Conservation (phyloP, 2,888 invertebrate genomes). For the Rosalia funebris region DNA sequence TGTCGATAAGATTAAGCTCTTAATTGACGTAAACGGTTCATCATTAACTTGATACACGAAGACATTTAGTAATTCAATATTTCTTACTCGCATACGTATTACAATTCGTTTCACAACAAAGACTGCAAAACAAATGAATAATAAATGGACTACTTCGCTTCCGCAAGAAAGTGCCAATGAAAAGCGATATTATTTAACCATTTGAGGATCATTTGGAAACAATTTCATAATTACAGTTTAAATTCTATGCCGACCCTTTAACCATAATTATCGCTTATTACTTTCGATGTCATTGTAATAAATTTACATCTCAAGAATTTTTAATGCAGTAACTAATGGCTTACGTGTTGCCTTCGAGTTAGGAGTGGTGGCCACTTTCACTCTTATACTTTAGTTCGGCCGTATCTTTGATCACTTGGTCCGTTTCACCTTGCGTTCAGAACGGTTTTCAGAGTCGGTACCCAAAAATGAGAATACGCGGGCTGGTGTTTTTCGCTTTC, state of each 20-base stretch:
- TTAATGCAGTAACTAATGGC: conserved; percentile 6
- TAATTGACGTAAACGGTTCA: too few relatives aligned
- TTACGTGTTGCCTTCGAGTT: conserved; percentile 27
- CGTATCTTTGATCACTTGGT: conserved; percentile 35
- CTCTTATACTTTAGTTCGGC: conserved; percentile 52
- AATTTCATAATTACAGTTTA: conserved; percentile 15
- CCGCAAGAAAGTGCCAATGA: too few relatives aligned
- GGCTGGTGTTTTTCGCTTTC: conserved; percentile 34
- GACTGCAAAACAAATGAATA: too few relatives aligned
- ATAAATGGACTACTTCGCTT: too few relatives aligned
- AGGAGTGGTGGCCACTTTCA: conserved; percentile 61
- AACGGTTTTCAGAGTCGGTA: conserved; percentile 31
- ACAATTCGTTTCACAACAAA: too few relatives aligned
- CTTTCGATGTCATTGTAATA: conserved; percentile 10
- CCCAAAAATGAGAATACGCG: conserved; percentile 49
- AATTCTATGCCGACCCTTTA: conserved; percentile 8
- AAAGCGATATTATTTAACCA: not conserved
- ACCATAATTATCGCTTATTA: conserved; percentile 8
- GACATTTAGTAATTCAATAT: too few relatives aligned
- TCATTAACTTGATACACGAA: too few relatives aligned
- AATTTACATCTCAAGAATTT: conserved; percentile 14
- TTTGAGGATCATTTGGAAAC: too few relatives aligned
- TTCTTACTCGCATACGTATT: too few relatives aligned
- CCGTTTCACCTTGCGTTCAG: conserved; percentile 33
- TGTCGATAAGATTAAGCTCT: too few relatives aligned